Evolutionary conservation across 1,140 invertebrate genomes (phyloP), one percentile per base, ranked within the genome.

Genomic region (Drosophila trapezifrons): DNA sequence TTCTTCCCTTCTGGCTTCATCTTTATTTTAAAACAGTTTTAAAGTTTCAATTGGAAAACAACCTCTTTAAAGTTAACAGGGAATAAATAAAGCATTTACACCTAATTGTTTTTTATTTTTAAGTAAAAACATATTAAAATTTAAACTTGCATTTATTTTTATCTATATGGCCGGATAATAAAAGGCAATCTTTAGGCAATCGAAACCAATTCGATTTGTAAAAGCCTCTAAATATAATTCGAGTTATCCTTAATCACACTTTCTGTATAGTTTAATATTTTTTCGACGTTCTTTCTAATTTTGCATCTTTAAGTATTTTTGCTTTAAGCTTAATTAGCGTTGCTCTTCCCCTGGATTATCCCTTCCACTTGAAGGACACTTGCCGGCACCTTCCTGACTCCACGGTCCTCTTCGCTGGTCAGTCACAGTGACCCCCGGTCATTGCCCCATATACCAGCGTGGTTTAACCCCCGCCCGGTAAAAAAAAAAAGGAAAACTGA

Each of bases 391-490:
- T 70, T 22, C 20, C 64, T 27, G 9, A 18, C 15, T 52, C 29
- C 29, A 12, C 29, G 25, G 13, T 38, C 20, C 63, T 17, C 32
- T 70, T 37, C 13, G 3, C 25, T 37, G 51, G 51, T 49, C 65
- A 58, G 42, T 46, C 6, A 13, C 42, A 46, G 49, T 70, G 51
- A 71, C 51, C 69, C 43, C 13, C 59, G 72, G 73, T 76, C 73
- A 52, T 76, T 76, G 73, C 52, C 73, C 73, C 62, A 76, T 47
- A 58, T 76, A 22, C 18, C 18, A 10, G 60, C 38, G n/a, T 5
- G n/a, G 38, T 5, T 55, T 54, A 27, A 62, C 47, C 25, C 15
- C 4, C 17, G 5, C 15, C 8, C 49, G 1, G 17, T 17, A 17
- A 49, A 62, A 43, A 40, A 20, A 47, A 17, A 22, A 47, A 18